These are phyloP conservation scores for Acinonyx jubatus DNA, from an alignment of 2,113 vertebrate species.

Conservation along the genomic window DNA sequence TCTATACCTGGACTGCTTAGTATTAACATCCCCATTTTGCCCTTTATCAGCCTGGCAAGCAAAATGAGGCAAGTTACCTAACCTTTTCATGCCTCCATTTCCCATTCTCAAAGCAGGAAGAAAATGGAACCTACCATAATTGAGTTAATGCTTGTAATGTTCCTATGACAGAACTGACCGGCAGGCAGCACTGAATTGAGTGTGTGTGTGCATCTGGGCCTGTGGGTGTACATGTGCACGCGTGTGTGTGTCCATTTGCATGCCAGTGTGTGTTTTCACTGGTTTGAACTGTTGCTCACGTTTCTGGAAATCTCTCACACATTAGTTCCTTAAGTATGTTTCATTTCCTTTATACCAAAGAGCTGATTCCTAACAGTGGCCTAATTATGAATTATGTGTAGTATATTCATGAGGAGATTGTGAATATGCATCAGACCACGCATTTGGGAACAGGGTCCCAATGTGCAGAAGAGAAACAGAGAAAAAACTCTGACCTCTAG, in stretches of 20 bases:
- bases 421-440: not conserved
- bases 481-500: slow-evolving; percentile 45
- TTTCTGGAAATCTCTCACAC: slow-evolving; percentile 20
- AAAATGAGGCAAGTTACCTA: not conserved
- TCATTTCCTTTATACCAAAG: slow-evolving; percentile 5
- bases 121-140: not conserved
- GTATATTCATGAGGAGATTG: slow-evolving; percentile 13
- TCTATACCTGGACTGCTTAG: not conserved
- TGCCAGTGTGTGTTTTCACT: not conserved
- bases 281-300: not conserved
- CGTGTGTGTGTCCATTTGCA: not conserved
- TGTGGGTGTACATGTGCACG: not conserved
- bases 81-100: not conserved
- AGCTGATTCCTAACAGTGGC: slow-evolving; percentile 6
- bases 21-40: not conserved
- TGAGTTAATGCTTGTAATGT: not conserved
- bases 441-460: not conserved
- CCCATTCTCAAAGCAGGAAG: not conserved
- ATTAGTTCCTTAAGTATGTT: not conserved
- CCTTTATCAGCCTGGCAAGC: not conserved
- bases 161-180: not conserved
- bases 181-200: not conserved
- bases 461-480: not conserved
- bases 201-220: not conserved
- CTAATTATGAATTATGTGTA: slow-evolving; percentile 5